These are phyloP conservation scores for Tetraodon nigroviridis DNA, from an alignment of 2,113 vertebrate genomes.

Conservation along the genomic window DNA sequence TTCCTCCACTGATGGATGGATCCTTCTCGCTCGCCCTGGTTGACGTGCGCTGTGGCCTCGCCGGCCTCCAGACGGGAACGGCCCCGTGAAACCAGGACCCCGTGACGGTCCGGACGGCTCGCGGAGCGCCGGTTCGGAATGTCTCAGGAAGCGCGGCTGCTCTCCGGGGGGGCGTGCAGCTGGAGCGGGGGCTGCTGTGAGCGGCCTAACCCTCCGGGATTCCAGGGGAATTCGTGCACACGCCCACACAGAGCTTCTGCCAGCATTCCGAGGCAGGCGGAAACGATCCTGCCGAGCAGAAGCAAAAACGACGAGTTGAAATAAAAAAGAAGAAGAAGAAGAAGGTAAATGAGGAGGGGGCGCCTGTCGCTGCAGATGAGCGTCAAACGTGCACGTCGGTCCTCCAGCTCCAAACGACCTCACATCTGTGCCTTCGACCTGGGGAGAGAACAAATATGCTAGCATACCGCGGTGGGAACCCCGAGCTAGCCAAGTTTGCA, in stretches of 20 bases:
- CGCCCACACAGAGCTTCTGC: conserved; percentile 10
- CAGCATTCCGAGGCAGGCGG: no score
- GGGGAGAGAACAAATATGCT: no score
- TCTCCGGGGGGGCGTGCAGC: conserved; percentile 61
- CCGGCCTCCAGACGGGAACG: conserved; percentile 38
- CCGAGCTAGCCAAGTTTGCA: no score
- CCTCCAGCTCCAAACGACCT: no score
- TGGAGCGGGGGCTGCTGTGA: conserved; percentile 59
- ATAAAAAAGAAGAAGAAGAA: no score
- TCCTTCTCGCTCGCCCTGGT: conserved; percentile 56
- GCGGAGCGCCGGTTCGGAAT: conserved; percentile 44
- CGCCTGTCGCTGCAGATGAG: no score
- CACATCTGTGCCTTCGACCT: no score
- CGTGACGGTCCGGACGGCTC: conserved; percentile 3
- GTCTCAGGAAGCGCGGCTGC: conserved; percentile 58
- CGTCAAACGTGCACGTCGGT: no score
- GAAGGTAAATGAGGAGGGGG: no score
- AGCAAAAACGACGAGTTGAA: no score
- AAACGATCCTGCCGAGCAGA: no score
- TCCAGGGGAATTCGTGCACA: conserved; percentile 48
- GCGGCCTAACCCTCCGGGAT: conserved; percentile 53
- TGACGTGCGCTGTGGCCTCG: conserved; percentile 54
- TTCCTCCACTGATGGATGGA: conserved; percentile 63
- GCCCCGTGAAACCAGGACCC: conserved; percentile 18
- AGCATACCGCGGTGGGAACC: no score